Conservation (phyloP, 2,113 vertebrate genomes). For the Alethe diademata region DNA sequence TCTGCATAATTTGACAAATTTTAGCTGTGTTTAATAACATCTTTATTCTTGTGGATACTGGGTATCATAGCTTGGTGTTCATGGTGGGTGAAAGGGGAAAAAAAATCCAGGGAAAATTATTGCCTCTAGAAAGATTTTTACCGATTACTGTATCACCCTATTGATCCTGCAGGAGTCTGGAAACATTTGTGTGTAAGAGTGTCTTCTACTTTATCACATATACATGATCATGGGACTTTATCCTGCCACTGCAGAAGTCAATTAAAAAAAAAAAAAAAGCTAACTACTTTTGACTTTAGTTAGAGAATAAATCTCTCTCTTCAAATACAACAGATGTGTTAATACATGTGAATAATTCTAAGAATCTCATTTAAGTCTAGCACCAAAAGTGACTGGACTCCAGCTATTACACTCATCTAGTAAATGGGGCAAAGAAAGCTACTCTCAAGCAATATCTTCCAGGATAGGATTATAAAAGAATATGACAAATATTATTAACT, state of each 20-base stretch:
- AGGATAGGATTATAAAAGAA: background rate
- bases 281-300: background rate
- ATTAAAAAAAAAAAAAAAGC: background rate
- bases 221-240: background rate
- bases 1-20: background rate
- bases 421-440: slow-evolving; percentile 32
- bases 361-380: background rate
- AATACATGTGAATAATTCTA: background rate
- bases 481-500: slow-evolving; percentile 5
- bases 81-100: background rate
- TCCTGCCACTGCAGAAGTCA: background rate
- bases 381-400: background rate
- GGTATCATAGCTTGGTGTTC: background rate
- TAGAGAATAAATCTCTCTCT: background rate
- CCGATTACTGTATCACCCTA: background rate
- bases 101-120: background rate
- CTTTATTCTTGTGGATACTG: background rate
- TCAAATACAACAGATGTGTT: background rate
- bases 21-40: background rate
- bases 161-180: background rate
- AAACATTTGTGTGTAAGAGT: background rate
- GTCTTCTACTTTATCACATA: background rate
- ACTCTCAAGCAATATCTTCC: background rate
- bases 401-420: background rate
- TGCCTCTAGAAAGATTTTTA: background rate